These are phyloP conservation scores for Drosophila murphyi DNA, from an alignment of 1,140 invertebrate genomes.

Conservation along the genomic window DNA sequence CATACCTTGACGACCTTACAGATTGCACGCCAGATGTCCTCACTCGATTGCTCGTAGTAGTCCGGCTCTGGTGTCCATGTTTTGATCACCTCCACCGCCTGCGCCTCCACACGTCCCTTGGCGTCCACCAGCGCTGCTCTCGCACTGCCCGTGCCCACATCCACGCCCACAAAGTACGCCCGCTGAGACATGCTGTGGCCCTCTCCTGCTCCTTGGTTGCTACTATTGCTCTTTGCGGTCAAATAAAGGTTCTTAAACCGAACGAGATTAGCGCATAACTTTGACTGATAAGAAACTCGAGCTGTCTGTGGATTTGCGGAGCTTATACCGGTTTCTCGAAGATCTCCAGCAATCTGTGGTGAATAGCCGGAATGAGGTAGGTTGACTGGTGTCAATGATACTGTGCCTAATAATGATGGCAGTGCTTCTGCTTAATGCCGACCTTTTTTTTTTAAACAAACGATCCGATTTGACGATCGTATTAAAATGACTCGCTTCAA, in stretches of 20 bases:
- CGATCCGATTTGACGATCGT: background rate
- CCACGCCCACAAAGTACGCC: constrained; percentile 93
- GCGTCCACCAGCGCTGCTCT: constrained; percentile 91
- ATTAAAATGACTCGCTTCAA: background rate
- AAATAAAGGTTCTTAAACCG: constrained; percentile 74
- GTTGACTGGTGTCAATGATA: no score
- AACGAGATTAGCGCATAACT: constrained; percentile 39
- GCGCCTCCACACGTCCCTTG: constrained; percentile 88
- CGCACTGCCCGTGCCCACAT: constrained; percentile 96
- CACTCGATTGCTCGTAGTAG: constrained; percentile 96
- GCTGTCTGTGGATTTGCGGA: constrained; percentile 8
- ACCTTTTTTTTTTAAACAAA: background rate
- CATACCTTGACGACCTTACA: constrained; percentile 78
- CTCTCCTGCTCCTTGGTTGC: constrained; percentile 12
- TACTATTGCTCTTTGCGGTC: constrained; percentile 54
- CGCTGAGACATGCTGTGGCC: constrained; percentile 16
- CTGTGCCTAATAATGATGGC: background rate
- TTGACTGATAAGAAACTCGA: constrained; percentile 67
- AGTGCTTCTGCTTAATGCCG: background rate
- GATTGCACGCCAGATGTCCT: constrained; percentile 93
- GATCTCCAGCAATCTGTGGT: constrained; percentile 13
- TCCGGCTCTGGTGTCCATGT: constrained; percentile 91
- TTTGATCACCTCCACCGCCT: constrained; percentile 88
- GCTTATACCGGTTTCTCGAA: constrained; percentile 9
- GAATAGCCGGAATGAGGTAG: background rate